A percentile compares a stretch with the other conserved stretches of the same genome.
Conservation (phyloP, 2,888 invertebrate genomes). For the Callyntrura guangdongensis region DNA sequence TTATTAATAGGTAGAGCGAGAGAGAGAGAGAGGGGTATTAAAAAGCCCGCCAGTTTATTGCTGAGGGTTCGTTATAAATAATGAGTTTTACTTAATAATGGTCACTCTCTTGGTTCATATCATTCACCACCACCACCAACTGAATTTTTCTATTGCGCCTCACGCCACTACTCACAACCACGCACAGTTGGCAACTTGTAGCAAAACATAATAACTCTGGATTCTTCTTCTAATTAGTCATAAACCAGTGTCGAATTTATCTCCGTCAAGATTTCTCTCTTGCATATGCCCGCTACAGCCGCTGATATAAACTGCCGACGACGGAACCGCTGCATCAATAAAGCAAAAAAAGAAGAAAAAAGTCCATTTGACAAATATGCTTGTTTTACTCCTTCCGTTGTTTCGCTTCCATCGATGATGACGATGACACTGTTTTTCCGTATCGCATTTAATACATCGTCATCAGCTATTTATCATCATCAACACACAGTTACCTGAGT, state of each 20-base stretch:
- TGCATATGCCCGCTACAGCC: background rate
- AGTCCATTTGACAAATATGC: conserved; percentile 33
- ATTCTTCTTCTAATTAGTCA: conserved; percentile 23
- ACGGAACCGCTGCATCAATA: conserved; percentile 18
- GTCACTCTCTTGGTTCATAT: background rate
- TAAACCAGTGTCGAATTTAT: background rate
- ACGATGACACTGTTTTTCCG: too few relatives aligned
- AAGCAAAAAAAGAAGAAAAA: too few relatives aligned
- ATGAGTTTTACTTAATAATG: background rate
- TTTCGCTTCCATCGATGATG: too few relatives aligned
- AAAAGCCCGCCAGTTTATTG: background rate
- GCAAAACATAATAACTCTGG: conserved; percentile 9
- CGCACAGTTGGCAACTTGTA: conserved; percentile 5
- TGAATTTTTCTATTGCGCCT: too few relatives aligned
- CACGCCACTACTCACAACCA: too few relatives aligned
- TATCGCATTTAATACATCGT: conserved; percentile 16
- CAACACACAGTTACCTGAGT: too few relatives aligned
- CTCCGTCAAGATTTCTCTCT: background rate
- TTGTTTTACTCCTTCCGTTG: conserved; percentile 19
- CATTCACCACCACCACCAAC: too few relatives aligned
- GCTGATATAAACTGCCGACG: background rate
- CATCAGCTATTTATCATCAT: too few relatives aligned
- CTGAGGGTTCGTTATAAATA: background rate
- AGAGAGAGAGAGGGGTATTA: too few relatives aligned
- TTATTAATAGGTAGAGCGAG: too few relatives aligned